Conservation (phyloP, 1,140 invertebrate species). For the Eurytemora carolleeae region DNA sequence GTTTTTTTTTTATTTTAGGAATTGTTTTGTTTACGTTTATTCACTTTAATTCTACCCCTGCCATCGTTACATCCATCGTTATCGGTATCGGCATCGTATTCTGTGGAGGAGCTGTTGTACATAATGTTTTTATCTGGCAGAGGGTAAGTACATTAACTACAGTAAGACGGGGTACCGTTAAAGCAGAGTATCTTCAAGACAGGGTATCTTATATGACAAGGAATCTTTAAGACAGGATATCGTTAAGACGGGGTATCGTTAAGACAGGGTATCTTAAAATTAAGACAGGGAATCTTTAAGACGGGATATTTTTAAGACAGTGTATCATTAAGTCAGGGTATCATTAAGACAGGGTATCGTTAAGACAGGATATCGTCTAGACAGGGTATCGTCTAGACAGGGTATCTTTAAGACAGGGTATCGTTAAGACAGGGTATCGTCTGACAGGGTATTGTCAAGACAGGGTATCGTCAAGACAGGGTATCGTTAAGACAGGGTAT, state of each 20-base stretch:
- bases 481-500: too few species aligned
- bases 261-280: too few species aligned
- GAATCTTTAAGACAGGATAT: background rate
- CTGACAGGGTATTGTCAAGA: too few species aligned
- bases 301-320: too few species aligned
- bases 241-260: background rate
- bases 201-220: background rate
- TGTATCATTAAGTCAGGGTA: too few species aligned
- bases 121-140: constrained; percentile 84
- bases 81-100: constrained; percentile 73
- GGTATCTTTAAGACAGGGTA: too few species aligned
- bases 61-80: constrained; percentile 65
- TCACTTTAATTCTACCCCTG: constrained; percentile 72
- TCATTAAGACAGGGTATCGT: too few species aligned
- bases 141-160: constrained; percentile 36
- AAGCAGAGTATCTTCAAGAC: background rate
- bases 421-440: too few species aligned
- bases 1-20: constrained; percentile 36
- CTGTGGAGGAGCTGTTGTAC: constrained; percentile 74
- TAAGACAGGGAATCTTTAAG: too few species aligned
- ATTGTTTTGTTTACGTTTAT: constrained; percentile 78
- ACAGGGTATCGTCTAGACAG: too few species aligned
- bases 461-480: too few species aligned
- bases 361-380: too few species aligned
- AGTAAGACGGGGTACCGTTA: background rate